Conservation (phyloP, 1,140 invertebrate genomes). For the Chrysomallon squamiferum region DNA sequence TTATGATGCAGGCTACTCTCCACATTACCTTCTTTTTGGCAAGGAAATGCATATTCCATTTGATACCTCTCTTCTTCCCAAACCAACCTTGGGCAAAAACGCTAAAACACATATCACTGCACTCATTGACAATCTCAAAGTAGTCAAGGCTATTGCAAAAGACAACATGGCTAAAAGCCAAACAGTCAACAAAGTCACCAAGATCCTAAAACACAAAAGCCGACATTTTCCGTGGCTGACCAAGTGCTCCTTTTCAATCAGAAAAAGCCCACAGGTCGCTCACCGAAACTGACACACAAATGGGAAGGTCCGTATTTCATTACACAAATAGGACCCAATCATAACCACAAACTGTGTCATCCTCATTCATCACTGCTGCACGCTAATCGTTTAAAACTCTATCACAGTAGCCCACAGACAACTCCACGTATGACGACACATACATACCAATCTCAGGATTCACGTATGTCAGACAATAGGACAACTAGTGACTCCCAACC, state of each 20-base stretch:
- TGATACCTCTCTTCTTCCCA: slow-evolving; percentile 24
- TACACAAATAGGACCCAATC: slow-evolving; percentile 8
- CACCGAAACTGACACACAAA: slow-evolving; percentile 18
- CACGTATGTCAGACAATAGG: slow-evolving; percentile 17
- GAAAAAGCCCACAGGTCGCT: slow-evolving; percentile 13
- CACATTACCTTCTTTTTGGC: slow-evolving; percentile 27
- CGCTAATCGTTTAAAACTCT: too few species aligned
- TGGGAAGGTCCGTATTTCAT: slow-evolving; percentile 16
- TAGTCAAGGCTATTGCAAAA: slow-evolving; percentile 7
- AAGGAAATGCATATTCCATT: slow-evolving; percentile 23
- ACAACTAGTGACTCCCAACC: not conserved
- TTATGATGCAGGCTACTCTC: slow-evolving; percentile 22
- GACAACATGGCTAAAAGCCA: too few species aligned
- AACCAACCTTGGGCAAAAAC: slow-evolving; percentile 12
- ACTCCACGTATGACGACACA: too few species aligned
- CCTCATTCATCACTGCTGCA: too few species aligned
- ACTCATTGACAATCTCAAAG: slow-evolving; percentile 14
- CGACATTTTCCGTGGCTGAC: too few species aligned
- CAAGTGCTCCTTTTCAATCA: too few species aligned
- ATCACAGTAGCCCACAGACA: too few species aligned
- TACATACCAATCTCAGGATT: too few species aligned
- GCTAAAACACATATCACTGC: slow-evolving; percentile 6
- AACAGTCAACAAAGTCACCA: too few species aligned
- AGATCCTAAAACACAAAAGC: too few species aligned
- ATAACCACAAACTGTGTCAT: too few species aligned